Conservation (phyloP, 2,797 vertebrate genomes). For the Corythornis leucogaster region DNA sequence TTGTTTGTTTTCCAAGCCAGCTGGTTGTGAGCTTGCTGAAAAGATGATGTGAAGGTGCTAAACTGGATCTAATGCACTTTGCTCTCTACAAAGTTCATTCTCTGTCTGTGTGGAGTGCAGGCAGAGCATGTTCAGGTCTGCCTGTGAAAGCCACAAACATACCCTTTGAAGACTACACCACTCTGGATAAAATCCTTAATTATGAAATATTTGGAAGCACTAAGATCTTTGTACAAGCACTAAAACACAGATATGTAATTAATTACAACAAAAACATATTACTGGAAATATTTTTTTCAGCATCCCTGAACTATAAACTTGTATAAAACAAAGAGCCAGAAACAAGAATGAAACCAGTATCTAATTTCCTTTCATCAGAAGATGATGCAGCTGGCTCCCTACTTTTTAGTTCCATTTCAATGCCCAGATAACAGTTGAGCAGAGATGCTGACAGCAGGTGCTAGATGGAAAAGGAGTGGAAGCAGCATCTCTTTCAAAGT, state of each 20-base stretch:
- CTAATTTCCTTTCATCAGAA: background rate
- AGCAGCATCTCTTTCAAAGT: background rate
- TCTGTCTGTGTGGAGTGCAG: background rate
- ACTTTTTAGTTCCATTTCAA: background rate
- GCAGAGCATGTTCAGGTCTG: background rate
- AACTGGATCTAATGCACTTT: background rate
- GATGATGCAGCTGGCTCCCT: background rate
- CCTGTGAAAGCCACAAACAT: background rate
- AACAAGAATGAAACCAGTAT: background rate
- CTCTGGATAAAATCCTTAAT: background rate
- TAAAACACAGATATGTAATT: background rate
- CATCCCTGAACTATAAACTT: background rate
- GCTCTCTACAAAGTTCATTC: background rate
- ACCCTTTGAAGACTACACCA: background rate
- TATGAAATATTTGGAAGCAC: background rate
- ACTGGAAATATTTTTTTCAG: background rate
- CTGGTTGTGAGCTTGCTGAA: background rate
- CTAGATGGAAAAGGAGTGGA: background rate
- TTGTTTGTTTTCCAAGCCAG: background rate
- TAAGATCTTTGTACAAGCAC: background rate
- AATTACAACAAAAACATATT: background rate
- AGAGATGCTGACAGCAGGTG: background rate
- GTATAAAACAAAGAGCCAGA: background rate
- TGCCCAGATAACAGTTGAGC: background rate
- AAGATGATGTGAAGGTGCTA: background rate